A percentile compares a stretch with the other conserved stretches of the same genome.
These are phyloP conservation scores for Laticauda colubrina DNA, from an alignment of 2,113 vertebrate genomes.

Conservation along the genomic window DNA sequence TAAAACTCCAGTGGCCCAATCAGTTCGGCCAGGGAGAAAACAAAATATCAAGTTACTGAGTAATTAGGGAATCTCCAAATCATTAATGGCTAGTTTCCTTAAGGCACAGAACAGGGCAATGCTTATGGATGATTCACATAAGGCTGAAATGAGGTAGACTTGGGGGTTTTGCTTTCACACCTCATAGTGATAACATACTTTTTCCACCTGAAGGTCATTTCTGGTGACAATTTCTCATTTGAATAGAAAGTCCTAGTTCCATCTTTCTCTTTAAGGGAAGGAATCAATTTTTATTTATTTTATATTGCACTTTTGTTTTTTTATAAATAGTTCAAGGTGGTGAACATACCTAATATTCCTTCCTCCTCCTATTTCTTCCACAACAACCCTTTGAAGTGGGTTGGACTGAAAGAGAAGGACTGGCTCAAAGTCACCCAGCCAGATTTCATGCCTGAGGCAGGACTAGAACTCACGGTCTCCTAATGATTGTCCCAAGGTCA, in stretches of 20 bases:
- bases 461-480: too few species aligned
- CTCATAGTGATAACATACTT: too few species aligned
- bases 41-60: not conserved
- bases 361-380: not conserved
- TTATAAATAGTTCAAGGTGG: not conserved
- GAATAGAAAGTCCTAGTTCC: not conserved
- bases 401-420: not conserved
- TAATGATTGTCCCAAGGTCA: too few species aligned
- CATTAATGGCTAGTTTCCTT: conserved; percentile 10
- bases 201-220: not conserved
- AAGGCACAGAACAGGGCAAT: not conserved
- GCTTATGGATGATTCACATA: not conserved
- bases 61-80: conserved; percentile 2
- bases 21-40: not conserved
- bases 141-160: not conserved
- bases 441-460: not conserved
- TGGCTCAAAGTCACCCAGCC: not conserved
- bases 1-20: not conserved
- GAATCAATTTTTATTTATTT: too few species aligned
- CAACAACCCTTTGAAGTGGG: not conserved
- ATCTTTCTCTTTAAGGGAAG: not conserved
- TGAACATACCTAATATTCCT: too few species aligned
- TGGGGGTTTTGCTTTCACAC: not conserved
- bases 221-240: not conserved
- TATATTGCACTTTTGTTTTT: too few species aligned